A percentile compares a stretch with the other conserved stretches of the same genome.
phyloP scores from a whole-genome alignment of 2,888 invertebrate genomes.

The Branchinecta sandiegonensis region DNA sequence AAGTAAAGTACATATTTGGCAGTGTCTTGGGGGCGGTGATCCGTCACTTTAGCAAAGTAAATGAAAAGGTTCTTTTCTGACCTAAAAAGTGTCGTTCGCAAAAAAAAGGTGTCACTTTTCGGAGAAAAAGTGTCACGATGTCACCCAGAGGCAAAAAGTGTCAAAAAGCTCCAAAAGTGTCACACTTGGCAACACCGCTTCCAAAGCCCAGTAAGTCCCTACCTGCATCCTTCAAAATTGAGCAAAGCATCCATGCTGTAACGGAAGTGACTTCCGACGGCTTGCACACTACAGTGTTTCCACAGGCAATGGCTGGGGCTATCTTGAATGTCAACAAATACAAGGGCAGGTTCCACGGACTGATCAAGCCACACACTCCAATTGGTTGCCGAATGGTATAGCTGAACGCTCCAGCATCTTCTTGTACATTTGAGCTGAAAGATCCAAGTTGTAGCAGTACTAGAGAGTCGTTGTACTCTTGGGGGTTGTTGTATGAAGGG shows the following conservation, averaged over 20 bases:
- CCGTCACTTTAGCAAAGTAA: too few species aligned
- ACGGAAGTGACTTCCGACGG: conserved; percentile 43
- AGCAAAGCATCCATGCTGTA: conserved; percentile 39
- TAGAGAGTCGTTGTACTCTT: too few species aligned
- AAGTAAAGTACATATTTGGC: too few species aligned
- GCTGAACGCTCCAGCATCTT: conserved; percentile 33
- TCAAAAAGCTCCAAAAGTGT: too few species aligned
- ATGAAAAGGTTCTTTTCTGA: too few species aligned
- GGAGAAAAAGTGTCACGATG: too few species aligned
- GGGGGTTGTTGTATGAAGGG: too few species aligned
- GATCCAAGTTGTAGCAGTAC: not conserved
- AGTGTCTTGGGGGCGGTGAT: too few species aligned
- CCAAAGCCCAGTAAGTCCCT: not conserved
- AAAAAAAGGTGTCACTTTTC: too few species aligned
- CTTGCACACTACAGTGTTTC: conserved; percentile 41
- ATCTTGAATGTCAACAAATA: conserved; percentile 42
- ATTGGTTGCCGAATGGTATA: conserved; percentile 38
- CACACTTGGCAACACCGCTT: too few species aligned
- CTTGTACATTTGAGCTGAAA: conserved; percentile 28
- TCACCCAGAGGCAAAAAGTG: too few species aligned
- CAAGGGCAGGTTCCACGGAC: conserved; percentile 43
- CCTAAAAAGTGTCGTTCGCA: too few species aligned
- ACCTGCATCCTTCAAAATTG: conserved; percentile 39
- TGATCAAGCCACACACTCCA: conserved; percentile 41
- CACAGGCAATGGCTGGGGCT: conserved; percentile 38